Evolutionary conservation across 1,140 invertebrate species (phyloP).

Genomic region (Diachasmimorpha longicaudata): DNA sequence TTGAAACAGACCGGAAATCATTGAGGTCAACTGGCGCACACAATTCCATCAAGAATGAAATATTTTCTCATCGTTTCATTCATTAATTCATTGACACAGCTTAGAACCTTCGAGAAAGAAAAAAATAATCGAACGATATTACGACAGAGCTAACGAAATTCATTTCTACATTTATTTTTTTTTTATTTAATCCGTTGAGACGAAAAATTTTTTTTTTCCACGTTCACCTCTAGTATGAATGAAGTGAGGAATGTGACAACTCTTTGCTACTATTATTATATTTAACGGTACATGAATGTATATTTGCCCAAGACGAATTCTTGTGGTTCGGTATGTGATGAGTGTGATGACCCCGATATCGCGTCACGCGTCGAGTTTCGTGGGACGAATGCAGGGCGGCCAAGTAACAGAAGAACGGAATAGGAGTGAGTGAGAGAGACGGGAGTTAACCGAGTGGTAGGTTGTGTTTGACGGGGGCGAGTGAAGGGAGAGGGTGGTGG

Average conservation of each 20-base stretch:
- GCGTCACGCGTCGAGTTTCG: conserved; percentile 34
- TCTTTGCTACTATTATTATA: not conserved
- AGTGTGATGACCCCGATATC: conserved; percentile 25
- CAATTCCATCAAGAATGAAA: conserved; percentile 38
- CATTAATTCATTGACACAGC: conserved; percentile 5
- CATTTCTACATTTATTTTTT: not conserved
- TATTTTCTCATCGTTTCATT: conserved; percentile 36
- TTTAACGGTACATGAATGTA: conserved; percentile 13
- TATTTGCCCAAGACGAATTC: conserved; percentile 24
- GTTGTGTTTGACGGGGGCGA: not conserved
- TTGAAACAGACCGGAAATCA: conserved; percentile 10
- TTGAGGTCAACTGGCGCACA: conserved; percentile 9
- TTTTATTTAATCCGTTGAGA: not conserved
- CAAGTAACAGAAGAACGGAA: not conserved
- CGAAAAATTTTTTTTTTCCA: not conserved
- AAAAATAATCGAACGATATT: not conserved
- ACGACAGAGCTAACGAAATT: not conserved
- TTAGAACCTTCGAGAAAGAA: not conserved
- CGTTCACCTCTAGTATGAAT: conserved; percentile 32
- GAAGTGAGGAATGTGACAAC: not conserved
- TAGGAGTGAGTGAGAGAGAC: not conserved
- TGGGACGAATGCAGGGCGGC: conserved; percentile 21
- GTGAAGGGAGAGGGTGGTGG: not conserved
- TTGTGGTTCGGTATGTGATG: conserved; percentile 13
- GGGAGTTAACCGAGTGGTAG: not conserved